A percentile compares a stretch with the other conserved stretches of the same genome.
Conservation (phyloP, 2,113 vertebrate species). For the Tetrax tetrax region DNA sequence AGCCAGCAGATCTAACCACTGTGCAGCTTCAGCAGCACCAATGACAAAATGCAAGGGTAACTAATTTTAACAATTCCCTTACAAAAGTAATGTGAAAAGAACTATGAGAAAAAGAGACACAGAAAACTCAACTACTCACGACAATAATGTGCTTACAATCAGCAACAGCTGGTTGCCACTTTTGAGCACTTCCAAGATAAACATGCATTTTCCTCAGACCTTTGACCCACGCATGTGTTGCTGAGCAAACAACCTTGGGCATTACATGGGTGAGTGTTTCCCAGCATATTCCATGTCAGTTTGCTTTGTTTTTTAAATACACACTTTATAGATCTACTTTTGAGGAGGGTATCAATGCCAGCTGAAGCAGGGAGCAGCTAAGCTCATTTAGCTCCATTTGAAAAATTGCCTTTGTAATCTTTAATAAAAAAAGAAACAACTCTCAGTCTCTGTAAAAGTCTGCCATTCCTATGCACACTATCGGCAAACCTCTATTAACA, state of each 20-base stretch:
- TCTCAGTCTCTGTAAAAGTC: neutral
- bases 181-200: slow-evolving; percentile 36
- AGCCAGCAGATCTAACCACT: neutral
- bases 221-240: slow-evolving; percentile 8
- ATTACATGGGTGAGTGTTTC: neutral
- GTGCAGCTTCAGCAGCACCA: neutral
- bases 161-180: slow-evolving; percentile 28
- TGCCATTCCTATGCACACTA: neutral
- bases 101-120: neutral
- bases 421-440: neutral
- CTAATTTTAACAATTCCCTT: neutral
- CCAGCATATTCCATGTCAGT: neutral
- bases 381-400: neutral
- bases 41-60: neutral
- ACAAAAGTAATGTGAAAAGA: neutral
- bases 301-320: neutral
- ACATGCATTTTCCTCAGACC: slow-evolving; percentile 53
- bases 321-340: neutral
- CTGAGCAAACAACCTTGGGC: neutral
- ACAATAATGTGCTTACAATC: neutral
- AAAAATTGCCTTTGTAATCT: neutral
- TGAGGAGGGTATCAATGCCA: neutral
- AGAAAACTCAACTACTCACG: neutral
- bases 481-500: neutral
- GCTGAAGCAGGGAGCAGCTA: neutral